A percentile compares a stretch with the other conserved stretches of the same genome.
phyloP scores from a whole-genome alignment of 92 coral and sea anemone genomes.

The Epizoanthus ramosus region DNA sequence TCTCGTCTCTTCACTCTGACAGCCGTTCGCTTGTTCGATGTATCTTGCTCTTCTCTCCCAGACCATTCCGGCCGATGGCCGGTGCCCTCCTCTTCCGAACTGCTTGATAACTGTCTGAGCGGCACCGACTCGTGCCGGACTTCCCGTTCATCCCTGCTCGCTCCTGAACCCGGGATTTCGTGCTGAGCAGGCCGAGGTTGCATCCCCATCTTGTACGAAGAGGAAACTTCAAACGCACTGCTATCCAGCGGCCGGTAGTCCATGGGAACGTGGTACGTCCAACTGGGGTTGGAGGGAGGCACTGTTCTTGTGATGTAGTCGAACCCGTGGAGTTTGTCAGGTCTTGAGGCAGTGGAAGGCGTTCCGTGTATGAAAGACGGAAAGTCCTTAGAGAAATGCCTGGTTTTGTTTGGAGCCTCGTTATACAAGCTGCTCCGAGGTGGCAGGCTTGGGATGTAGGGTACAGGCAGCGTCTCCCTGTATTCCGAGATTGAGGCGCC shows the following conservation, averaged over 20 bases:
- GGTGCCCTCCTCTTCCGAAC: slow-evolving; percentile 21
- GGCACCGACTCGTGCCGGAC: not conserved
- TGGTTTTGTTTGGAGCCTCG: slow-evolving; percentile 14
- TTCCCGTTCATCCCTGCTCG: not conserved
- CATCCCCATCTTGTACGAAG: not conserved
- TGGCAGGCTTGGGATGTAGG: slow-evolving; percentile 5
- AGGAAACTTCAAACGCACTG: slow-evolving; percentile 8
- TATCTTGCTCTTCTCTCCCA: not conserved
- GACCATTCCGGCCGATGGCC: not conserved
- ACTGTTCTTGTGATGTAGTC: slow-evolving; percentile 15
- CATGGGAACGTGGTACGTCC: slow-evolving; percentile 36
- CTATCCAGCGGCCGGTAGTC: slow-evolving; percentile 37
- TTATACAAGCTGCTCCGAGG: not conserved
- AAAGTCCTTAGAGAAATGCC: slow-evolving; percentile 17
- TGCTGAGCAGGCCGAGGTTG: not conserved
- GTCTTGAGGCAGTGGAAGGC: slow-evolving; percentile 1
- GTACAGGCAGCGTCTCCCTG: not conserved
- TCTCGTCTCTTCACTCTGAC: slow-evolving; percentile 30
- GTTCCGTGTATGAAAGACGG: slow-evolving; percentile 13
- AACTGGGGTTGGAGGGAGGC: slow-evolving; percentile 20
- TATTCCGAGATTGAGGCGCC: not conserved
- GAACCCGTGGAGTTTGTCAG: not conserved
- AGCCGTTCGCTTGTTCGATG: not conserved
- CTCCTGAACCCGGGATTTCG: not conserved
- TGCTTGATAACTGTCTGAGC: slow-evolving; percentile 5